Evolutionary conservation across 2,113 vertebrate genomes (phyloP).

Genomic region (Coracopsis vasa): DNA sequence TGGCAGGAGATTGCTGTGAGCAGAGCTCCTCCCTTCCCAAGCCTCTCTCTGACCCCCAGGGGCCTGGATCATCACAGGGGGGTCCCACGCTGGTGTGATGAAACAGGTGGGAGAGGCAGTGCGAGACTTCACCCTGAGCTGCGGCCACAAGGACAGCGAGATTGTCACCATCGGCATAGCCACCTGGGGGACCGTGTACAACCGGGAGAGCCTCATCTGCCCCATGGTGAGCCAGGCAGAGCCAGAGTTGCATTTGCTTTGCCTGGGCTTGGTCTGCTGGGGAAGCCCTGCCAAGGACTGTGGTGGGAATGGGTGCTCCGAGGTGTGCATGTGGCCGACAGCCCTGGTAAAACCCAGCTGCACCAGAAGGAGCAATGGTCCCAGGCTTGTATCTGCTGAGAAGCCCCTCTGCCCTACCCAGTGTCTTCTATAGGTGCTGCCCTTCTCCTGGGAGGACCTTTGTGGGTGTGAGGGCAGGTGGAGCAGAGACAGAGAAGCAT

Average conservation of each 20-base stretch:
- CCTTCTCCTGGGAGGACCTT: not conserved
- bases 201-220: constrained; percentile 76
- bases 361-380: not conserved
- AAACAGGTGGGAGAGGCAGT: constrained; percentile 94
- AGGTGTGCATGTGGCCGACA: not conserved
- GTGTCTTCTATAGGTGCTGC: not conserved
- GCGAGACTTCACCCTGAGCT: constrained; percentile 82
- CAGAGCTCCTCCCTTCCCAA: not conserved
- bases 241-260: fast-evolving
- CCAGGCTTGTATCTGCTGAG: not conserved
- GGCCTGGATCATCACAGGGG: constrained; percentile 96
- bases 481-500: not conserved
- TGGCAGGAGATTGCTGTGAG: not conserved
- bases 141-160: constrained; percentile 71
- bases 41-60: constrained; percentile 71
- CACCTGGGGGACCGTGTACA: constrained; percentile 92
- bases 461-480: not conserved
- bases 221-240: constrained; percentile 61
- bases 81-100: constrained; percentile 93
- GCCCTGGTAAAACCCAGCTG: not conserved
- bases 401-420: not conserved
- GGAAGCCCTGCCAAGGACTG: not conserved
- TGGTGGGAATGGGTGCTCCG: not conserved
- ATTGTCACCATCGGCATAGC: constrained; percentile 92
- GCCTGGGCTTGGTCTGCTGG: fast-evolving